Evolutionary conservation across 1,140 invertebrate genomes (phyloP).

Genomic region (Heliothis subflexa): DNA sequence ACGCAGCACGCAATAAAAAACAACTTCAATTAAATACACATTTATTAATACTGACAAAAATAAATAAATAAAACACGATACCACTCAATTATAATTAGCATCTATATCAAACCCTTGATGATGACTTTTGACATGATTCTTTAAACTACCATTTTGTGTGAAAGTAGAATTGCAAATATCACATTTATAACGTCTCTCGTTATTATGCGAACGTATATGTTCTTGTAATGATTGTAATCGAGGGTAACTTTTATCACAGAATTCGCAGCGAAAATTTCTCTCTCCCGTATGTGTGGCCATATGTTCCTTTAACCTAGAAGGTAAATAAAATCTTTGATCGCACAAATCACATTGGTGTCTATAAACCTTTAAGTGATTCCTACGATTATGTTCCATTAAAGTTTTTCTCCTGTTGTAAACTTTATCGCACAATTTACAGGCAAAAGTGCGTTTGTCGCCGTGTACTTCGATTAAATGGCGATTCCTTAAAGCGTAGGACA

Average conservation of each 20-base stretch:
- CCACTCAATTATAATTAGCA: conserved; percentile 47
- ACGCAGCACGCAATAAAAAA: too few species aligned
- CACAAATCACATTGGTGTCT: conserved; percentile 78
- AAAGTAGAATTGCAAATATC: conserved; percentile 69
- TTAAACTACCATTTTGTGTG: conserved; percentile 67
- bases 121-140: conserved; percentile 73
- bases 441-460: conserved; percentile 74
- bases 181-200: conserved; percentile 71
- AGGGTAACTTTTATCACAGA: conserved; percentile 79
- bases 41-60: conserved; percentile 24
- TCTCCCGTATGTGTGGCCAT: conserved; percentile 80
- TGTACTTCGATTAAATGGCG: conserved; percentile 76
- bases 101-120: conserved; percentile 64
- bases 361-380: conserved; percentile 76
- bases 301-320: conserved; percentile 76
- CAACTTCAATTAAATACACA: background rate
- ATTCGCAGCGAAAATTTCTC: conserved; percentile 75
- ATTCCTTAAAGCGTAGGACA: conserved; percentile 74
- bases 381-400: conserved; percentile 74
- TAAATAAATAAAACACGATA: conserved; percentile 9
- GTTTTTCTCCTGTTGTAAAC: conserved; percentile 79
- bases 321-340: conserved; percentile 76
- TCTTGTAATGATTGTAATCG: conserved; percentile 73
- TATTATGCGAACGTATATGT: conserved; percentile 69
- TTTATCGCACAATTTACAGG: conserved; percentile 78